A percentile compares a stretch with the other conserved stretches of the same genome.
Evolutionary conservation across 2,797 vertebrate genomes (phyloP).

Genomic region (Scomberomorus guttatus): DNA sequence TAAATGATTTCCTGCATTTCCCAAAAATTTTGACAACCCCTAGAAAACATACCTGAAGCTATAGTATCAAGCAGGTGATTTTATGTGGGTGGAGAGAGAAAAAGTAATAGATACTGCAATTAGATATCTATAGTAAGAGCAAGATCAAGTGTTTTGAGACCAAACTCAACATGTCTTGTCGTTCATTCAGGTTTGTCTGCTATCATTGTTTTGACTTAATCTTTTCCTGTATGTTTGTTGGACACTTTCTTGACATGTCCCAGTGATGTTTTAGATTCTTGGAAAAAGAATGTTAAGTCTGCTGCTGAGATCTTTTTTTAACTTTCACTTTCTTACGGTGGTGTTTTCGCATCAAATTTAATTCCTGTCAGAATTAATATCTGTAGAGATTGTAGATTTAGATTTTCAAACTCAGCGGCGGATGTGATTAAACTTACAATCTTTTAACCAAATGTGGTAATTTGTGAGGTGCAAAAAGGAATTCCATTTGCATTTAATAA

Average conservation of each 20-base stretch:
- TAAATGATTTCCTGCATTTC: slow-evolving; percentile 32
- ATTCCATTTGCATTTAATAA: slow-evolving; percentile 36
- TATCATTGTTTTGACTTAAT: slow-evolving; percentile 9
- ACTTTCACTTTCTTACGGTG: neutral
- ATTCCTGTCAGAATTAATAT: slow-evolving; percentile 44
- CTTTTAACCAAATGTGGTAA: slow-evolving; percentile 43
- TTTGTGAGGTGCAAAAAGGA: slow-evolving; percentile 35
- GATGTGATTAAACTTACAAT: slow-evolving; percentile 51
- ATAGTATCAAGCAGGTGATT: neutral
- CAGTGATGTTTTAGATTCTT: neutral
- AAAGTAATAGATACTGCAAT: neutral
- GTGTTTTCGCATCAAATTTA: slow-evolving; percentile 17
- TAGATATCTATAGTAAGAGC: neutral
- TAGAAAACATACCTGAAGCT: slow-evolving; percentile 13
- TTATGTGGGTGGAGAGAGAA: slow-evolving; percentile 9
- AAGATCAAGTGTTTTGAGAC: neutral
- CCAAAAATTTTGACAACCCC: neutral
- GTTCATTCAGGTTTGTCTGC: neutral
- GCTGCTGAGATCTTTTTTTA: neutral
- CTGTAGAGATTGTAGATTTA: slow-evolving; percentile 6
- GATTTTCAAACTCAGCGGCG: slow-evolving; percentile 26
- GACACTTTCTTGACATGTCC: slow-evolving; percentile 11
- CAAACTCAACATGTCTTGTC: neutral
- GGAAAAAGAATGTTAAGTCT: neutral
- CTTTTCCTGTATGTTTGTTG: neutral